These are phyloP conservation scores for Drosophila watanabei DNA, from an alignment of 1,140 invertebrate genomes.

Conservation along the genomic window DNA sequence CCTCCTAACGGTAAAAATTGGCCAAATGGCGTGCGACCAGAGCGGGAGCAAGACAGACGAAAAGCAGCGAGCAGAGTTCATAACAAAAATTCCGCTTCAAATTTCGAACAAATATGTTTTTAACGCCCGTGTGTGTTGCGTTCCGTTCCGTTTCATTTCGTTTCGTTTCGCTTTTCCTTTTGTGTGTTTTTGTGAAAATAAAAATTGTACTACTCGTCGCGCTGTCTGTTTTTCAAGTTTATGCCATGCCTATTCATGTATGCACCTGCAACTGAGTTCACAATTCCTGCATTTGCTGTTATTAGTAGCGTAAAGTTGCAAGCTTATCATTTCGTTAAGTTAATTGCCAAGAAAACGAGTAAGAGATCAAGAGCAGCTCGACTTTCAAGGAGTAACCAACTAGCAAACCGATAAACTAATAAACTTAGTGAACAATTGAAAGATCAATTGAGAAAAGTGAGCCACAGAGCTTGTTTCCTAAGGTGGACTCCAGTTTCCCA, in stretches of 20 bases:
- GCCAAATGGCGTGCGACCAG: conserved; percentile 46
- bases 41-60: conserved; percentile 4
- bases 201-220: conserved; percentile 44
- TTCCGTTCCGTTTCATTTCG: conserved; percentile 6
- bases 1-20: conserved; percentile 64
- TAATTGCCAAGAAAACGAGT: too few relatives aligned
- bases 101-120: conserved; percentile 66
- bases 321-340: too few relatives aligned
- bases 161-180: conserved; percentile 27
- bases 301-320: too few relatives aligned
- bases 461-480: background rate
- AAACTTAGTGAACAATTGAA: background rate
- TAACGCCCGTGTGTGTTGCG: conserved; percentile 31
- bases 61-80: background rate
- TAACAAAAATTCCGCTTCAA: conserved; percentile 52
- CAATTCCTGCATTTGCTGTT: too few relatives aligned
- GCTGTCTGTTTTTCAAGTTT: conserved; percentile 21
- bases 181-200: conserved; percentile 47
- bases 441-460: background rate
- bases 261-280: too few relatives aligned
- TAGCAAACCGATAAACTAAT: too few relatives aligned
- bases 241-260: background rate
- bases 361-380: too few relatives aligned
- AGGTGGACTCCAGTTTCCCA: background rate
- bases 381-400: too few relatives aligned